Base-by-base conservation (phyloP, 1,140 invertebrate species). In the Oscheius sp. region DNA sequence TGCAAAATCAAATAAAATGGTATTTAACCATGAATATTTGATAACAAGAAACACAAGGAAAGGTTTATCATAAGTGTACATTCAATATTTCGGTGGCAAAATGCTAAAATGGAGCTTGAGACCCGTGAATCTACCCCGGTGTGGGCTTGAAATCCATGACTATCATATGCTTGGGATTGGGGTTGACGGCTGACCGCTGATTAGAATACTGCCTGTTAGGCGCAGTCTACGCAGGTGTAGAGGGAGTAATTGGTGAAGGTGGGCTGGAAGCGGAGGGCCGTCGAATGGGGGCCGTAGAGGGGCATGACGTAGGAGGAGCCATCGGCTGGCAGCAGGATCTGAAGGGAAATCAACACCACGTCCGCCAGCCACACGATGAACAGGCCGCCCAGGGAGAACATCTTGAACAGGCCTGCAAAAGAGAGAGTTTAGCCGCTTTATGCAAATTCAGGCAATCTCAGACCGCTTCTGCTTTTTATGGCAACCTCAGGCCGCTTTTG, bases 271-370 rank as follows among this genome's bases (percentile, higher is more conserved):
- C 32, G 45, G 32, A 67, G 49, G 55, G 49, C 1, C 20, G 2
- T 34, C 10, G 45, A 34, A 29, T 49, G 72, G 35, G 93, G 91
- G 66, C 95, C 94, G 87, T 91, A 98, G 86, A 94, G 95, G 73
- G 93, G 91, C 80, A 95, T 93, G 0, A 95, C 89, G 87, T 95
- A 97, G 78, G 91, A 89, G n/a, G 94, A 96, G 36, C 94, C 94
- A 89, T 98, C 95, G 10, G 94, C 91, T 55, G 95, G 95, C 13
- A 91, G 91, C 36, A 97, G 90, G 66, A 88, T 85, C 82, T 94
- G 90, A 26, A 93, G 92, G 20, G 94, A 93, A 82, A 98, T 97
- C 28, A 98, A 87, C 80, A 98, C 91, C 23, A 98, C 91, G 86
- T 98, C 95, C 68, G 95, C 87, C 32, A 98, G 87, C 85, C 97